Base-by-base conservation (phyloP, 1,140 invertebrate genomes). In the Lutraria rhynchaena region DNA sequence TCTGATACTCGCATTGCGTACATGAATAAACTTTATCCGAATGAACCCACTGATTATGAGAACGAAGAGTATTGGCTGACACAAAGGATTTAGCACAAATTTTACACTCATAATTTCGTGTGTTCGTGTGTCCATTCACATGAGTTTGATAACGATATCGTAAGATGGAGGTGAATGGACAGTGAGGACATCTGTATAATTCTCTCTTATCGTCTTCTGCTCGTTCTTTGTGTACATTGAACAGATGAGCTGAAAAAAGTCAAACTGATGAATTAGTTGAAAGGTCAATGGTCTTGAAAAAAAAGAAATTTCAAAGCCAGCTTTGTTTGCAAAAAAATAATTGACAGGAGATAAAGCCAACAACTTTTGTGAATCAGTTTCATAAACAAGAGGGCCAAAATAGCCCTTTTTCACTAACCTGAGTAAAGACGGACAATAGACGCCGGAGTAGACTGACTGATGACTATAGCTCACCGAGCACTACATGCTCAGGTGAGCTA, bases 241-340 rank as follows among this genome's bases (percentile, higher is more conserved):
- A 87, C 53, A 89, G n/a, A 55, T 89, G 86, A 65, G 83, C 87
- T 89, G 83, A 24, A 86, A 86, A 57, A 4, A 69, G n/a, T n/a
- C n/a, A n/a, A n/a, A n/a, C n/a, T n/a, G n/a, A n/a, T n/a, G n/a
- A 49, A 49, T n/a, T 13, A 11, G n/a, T 49, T n/a, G n/a, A 13
- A n/a, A 13, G n/a, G n/a, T n/a, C n/a, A n/a, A n/a, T n/a, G n/a
- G n/a, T n/a, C n/a, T n/a, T n/a, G n/a, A n/a, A n/a, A n/a, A n/a
- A n/a, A n/a, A n/a, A n/a, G n/a, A n/a, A n/a, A n/a, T n/a, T n/a
- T n/a, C n/a, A n/a, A n/a, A n/a, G n/a, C n/a, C n/a, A n/a, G n/a
- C n/a, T n/a, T n/a, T n/a, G n/a, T n/a, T n/a, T n/a, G n/a, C n/a
- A n/a, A n/a, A n/a, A n/a, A n/a, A n/a, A n/a, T n/a, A n/a, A n/a